Percentiles rank a stretch among this genome's conserved stretches.
These are phyloP conservation scores for Cossypha polioptera DNA, from an alignment of 2,797 vertebrate genomes.

Conservation along the genomic window DNA sequence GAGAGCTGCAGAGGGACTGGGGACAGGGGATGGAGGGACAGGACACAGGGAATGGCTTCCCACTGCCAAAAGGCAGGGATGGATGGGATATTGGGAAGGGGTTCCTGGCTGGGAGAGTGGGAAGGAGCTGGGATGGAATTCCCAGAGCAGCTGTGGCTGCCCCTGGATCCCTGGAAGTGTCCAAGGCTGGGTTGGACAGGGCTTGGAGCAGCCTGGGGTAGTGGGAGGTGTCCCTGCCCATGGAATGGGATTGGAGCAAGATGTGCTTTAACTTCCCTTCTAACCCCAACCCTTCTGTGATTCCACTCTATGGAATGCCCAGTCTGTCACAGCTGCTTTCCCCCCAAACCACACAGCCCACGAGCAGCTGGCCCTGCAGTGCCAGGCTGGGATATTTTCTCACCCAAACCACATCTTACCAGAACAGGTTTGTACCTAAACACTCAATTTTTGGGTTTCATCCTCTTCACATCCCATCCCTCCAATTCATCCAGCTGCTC, in stretches of 20 bases:
- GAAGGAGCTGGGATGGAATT: neutral
- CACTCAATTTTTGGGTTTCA: neutral
- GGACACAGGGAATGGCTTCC: neutral
- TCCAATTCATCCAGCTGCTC: neutral
- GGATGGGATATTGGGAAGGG: neutral
- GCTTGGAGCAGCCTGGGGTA: rapidly evolving
- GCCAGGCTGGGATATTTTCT: neutral
- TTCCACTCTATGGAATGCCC: rapidly evolving
- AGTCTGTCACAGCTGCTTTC: neutral
- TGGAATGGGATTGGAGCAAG: neutral
- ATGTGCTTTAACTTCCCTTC: rapidly evolving
- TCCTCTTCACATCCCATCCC: neutral
- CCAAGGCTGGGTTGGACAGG: rapidly evolving
- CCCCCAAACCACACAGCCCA: rapidly evolving
- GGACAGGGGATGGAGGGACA: neutral
- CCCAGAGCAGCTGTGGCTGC: neutral
- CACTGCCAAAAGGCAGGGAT: rapidly evolving
- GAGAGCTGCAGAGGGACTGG: neutral
- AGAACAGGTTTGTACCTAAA: neutral
- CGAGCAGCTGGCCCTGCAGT: rapidly evolving
- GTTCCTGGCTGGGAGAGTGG: neutral
- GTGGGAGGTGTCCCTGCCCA: neutral
- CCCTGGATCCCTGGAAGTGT: neutral
- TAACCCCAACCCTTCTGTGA: neutral
- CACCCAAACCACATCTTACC: neutral